These are phyloP conservation scores for Stichodactyla helianthus DNA, from an alignment of 64 coral and sea anemone genomes.

Conservation along the genomic window DNA sequence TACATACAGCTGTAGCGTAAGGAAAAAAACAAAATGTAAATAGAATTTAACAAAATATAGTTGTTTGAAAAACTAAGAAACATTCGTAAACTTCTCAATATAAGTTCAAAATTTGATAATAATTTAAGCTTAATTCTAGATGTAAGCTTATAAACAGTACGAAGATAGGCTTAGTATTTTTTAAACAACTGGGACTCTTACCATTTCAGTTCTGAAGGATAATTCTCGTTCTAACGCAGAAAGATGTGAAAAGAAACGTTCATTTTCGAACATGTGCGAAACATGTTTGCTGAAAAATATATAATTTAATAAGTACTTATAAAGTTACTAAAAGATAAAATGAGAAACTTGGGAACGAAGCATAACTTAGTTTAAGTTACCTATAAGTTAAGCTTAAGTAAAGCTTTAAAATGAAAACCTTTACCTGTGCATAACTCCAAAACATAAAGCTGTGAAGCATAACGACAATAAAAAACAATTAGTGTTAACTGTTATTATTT, in stretches of 20 bases:
- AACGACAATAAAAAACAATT: constrained; percentile 1
- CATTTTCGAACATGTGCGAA: constrained; percentile 96
- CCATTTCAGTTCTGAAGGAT: constrained; percentile 99
- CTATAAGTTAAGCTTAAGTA: too few species aligned
- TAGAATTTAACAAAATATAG: too few species aligned
- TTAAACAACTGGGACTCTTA: background rate
- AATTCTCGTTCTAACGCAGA: constrained; percentile 92
- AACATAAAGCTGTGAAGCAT: constrained; percentile 51
- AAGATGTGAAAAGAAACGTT: constrained; percentile 98
- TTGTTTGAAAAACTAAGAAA: too few species aligned
- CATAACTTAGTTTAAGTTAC: background rate
- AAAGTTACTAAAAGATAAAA: background rate
- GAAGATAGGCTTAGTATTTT: background rate
- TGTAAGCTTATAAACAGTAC: background rate
- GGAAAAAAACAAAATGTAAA: too few species aligned
- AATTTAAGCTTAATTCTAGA: too few species aligned
- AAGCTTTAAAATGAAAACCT: background rate
- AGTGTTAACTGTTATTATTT: background rate
- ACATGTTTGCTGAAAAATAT: constrained; percentile 63
- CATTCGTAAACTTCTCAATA: too few species aligned
- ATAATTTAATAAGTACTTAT: background rate
- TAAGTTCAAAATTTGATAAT: too few species aligned
- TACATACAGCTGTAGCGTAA: too few species aligned
- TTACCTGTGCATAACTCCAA: constrained; percentile 84
- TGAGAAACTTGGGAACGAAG: background rate